Conservation (phyloP, 1,140 invertebrate species). For the Drosophila teissieri region DNA sequence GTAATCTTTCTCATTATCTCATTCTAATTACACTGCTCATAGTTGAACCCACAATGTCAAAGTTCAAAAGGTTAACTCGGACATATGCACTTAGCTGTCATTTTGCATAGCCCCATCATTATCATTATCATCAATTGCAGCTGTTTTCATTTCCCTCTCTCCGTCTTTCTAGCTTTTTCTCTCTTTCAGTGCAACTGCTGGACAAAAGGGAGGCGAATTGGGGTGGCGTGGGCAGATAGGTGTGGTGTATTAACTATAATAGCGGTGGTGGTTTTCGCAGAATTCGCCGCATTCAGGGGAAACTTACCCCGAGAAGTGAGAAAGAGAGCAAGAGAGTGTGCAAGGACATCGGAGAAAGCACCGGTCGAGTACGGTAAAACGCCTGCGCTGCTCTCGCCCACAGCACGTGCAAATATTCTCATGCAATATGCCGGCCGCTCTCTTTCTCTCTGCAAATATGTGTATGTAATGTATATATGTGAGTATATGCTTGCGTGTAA, state of each 20-base stretch:
- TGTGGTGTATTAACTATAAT: constrained; percentile 35
- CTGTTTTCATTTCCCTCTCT: constrained; percentile 29
- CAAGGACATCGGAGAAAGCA: neutral
- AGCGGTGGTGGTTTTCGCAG: constrained; percentile 33
- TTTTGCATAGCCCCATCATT: constrained; percentile 22
- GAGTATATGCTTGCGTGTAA: neutral
- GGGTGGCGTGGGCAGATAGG: constrained; percentile 10
- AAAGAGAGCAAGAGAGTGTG: neutral
- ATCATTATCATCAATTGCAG: constrained; percentile 48
- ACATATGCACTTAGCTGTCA: constrained; percentile 9
- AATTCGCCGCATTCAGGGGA: constrained; percentile 48
- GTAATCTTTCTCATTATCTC: neutral
- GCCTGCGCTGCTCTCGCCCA: constrained; percentile 30
- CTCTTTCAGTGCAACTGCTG: neutral
- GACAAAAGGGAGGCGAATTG: no score
- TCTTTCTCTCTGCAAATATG: constrained; percentile 4
- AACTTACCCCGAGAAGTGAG: constrained; percentile 24
- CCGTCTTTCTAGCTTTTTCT: neutral
- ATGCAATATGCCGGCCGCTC: constrained; percentile 47
- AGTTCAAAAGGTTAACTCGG: constrained; percentile 46
- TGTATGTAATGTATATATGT: constrained; percentile 2
- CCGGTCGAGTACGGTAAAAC: neutral
- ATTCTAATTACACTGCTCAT: neutral
- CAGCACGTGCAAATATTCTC: constrained; percentile 56
- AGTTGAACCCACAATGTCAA: constrained; percentile 17